Conservation (phyloP, 2,888 invertebrate genomes). For the Stictocephala bisonia region DNA sequence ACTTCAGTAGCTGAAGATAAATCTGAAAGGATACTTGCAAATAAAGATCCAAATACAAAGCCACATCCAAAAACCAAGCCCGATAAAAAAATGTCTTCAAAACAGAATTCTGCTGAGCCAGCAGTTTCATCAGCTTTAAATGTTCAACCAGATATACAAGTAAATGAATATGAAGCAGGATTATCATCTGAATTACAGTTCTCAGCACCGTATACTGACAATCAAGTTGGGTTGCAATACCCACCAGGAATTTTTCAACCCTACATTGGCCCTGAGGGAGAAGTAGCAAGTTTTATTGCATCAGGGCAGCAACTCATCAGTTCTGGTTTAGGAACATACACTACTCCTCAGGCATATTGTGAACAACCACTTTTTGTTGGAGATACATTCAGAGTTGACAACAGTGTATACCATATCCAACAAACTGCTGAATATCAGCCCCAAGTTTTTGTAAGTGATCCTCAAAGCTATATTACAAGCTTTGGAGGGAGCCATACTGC, state of each 20-base stretch:
- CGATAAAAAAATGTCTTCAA: neutral
- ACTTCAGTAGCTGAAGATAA: constrained; percentile 42
- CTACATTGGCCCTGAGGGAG: constrained; percentile 43
- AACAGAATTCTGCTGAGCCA: neutral
- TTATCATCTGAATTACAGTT: constrained; percentile 9
- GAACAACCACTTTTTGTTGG: constrained; percentile 38
- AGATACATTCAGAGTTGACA: neutral
- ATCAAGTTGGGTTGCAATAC: constrained; percentile 29
- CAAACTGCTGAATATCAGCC: constrained; percentile 7
- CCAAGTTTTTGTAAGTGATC: constrained; percentile 15
- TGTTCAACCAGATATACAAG: constrained; percentile 33
- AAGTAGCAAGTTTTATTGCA: constrained; percentile 65
- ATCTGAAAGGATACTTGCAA: neutral
- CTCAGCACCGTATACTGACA: neutral
- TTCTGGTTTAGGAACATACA: constrained; percentile 64
- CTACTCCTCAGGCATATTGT: constrained; percentile 22
- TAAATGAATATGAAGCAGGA: constrained; percentile 4
- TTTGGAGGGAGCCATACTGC: constrained; percentile 36
- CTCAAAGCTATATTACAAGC: constrained; percentile 11
- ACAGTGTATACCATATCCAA: neutral
- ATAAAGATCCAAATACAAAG: constrained; percentile 16
- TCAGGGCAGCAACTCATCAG: constrained; percentile 66
- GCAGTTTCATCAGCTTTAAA: neutral
- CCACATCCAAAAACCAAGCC: neutral
- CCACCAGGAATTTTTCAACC: constrained; percentile 41